Evolutionary conservation across 2,797 vertebrate species (phyloP), one percentile per base, ranked within the genome.

Genomic region (Siniperca scherzeri): DNA sequence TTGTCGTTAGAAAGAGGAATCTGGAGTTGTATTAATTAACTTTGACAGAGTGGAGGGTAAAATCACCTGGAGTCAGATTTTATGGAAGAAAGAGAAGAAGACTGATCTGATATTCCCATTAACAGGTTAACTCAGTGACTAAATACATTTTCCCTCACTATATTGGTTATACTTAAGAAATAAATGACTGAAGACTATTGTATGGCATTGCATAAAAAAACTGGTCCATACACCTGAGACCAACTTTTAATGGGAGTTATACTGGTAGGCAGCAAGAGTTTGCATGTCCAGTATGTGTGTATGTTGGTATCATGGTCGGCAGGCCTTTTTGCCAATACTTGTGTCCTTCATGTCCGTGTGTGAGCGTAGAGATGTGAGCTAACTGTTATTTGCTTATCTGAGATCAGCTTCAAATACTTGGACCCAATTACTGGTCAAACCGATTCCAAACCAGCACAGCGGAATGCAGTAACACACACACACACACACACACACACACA

Each of bases 1-100:
- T 78, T 67, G 48, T 77, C 76, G 74, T 74, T 60, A 77, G 22
- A 74, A 74, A 72, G 61, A 81, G 19, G 22, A 64, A 68, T 64
- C 17, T 71, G 55, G 6, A 62, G 44, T 40, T 71, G 48, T 55
- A 46, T 73, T 82, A 74, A 87, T 84, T 80, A 74, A 85, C 44
- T 85, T n/a, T 11, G 36, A 67, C 68, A 66, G 55, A 73, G 48
- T 38, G 5, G 50, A 77, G 13, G 38, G 27, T 38, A 48, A 69
- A 81, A 65, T 16, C 50, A n/a, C 16, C 14, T 8, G 38, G 55
- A 79, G 79, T 62, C 44, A 70, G 8, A 48, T 64, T 65, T 25
- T 48, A 52, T 55, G 22, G 33, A 68, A 70, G 21, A 77, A 30
- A 9, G n/a, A 50, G n/a, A 73, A 55, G 11, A 50, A 27, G 19